Evolutionary conservation across 2,113 vertebrate genomes (phyloP), one percentile per base, ranked within the genome.

Genomic region (Sorex araneus): DNA sequence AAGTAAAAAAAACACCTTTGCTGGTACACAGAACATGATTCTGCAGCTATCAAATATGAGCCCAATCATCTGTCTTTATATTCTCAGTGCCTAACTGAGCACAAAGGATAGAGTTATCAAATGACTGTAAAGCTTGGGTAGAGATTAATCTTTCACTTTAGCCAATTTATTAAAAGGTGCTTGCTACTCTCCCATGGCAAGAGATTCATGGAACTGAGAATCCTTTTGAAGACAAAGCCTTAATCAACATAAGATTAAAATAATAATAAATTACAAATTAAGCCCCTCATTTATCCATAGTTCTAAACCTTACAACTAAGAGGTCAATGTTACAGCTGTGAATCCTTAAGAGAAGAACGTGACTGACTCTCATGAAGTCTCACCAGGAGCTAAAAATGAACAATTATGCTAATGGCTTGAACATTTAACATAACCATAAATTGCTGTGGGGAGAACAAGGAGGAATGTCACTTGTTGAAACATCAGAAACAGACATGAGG

Each of bases 391-490:
- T 81, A 92, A 90, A 32, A 95, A 57, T 40, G 25, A 67, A 89
- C 60, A 84, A 78, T 82, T 92, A 88, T 63, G 54, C 57, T 82
- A 84, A 84, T 5, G 70, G 27, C 36, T 87, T 54, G 84, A 90
- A 81, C 15, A 87, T 54, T 78, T 76, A 92, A 78, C 69, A 91
- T 25, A 74, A 9, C 36, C 11, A 87, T 12, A 87, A 95, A 93
- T 19, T 54, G 54, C 9, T 81, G 6, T 43, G 18, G 47, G 15
- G 40, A 77, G 3, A 28, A 82, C 25, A 6, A 67, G 7, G 15
- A 50, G 34, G 4, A 85, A 30, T 45, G 63, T 8, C 54, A 89
- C 15, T 86, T 89, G 66, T 28, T 54, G 60, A 81, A 94, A 92
- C 10, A 91, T 27, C 77, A 92, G 54, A 85, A 74, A 89, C 75